Evolutionary conservation across 30 jellyfish, hydroid and myxozoan species (phyloP).

Genomic region (Aurelia sp.): DNA sequence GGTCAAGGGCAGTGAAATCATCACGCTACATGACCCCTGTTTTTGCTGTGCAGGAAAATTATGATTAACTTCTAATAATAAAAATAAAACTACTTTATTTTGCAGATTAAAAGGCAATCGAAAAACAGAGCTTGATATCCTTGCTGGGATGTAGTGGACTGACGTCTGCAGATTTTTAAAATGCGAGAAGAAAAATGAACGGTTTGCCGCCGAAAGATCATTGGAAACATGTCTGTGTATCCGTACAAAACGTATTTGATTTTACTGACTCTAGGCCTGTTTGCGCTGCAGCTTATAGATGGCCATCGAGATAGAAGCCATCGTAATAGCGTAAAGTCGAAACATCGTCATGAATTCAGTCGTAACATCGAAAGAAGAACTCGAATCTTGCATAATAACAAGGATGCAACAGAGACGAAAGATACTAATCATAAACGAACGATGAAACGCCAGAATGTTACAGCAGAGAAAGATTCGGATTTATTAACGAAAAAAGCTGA

Average conservation of each 20-base stretch:
- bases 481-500: conserved; percentile 33
- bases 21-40: conserved; percentile 27
- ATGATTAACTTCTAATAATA: not conserved
- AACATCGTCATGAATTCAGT: not conserved
- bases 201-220: too few species aligned
- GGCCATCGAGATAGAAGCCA: too few species aligned
- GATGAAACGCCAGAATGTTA: conserved; percentile 55
- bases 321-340: too few species aligned
- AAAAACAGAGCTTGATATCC: too few species aligned
- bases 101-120: not conserved
- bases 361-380: conserved; percentile 16
- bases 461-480: conserved; percentile 17
- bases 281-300: too few species aligned
- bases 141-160: too few species aligned
- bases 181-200: too few species aligned
- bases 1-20: conserved; percentile 75
- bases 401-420: not conserved
- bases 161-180: too few species aligned
- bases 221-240: too few species aligned
- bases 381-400: not conserved
- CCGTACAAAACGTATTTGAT: too few species aligned
- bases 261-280: too few species aligned
- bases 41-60: conserved; percentile 6
- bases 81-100: not conserved
- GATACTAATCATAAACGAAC: conserved; percentile 19